These are phyloP conservation scores for Crocallis elinguaria DNA, from an alignment of 2,888 invertebrate genomes.

Conservation along the genomic window DNA sequence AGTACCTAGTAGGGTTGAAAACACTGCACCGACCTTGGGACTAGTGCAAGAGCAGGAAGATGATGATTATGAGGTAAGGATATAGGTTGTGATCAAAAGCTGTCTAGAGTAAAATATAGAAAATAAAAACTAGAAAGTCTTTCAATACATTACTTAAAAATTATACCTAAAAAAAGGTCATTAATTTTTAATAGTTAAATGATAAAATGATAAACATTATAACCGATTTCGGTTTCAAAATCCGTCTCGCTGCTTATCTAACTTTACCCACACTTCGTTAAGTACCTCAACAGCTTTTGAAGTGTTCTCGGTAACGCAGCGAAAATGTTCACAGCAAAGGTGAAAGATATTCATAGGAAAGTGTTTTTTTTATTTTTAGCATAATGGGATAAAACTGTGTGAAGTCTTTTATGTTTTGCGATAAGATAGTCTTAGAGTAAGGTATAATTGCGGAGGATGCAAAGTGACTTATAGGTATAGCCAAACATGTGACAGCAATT, in stretches of 20 bases:
- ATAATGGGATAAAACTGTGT: conserved; percentile 28
- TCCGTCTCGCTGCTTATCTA: conserved; percentile 10
- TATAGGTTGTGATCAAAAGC: no score
- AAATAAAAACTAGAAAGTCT: no score
- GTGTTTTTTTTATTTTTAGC: conserved; percentile 55
- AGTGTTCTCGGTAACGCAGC: conserved; percentile 54
- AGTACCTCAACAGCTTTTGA: conserved; percentile 15
- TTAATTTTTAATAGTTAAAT: background rate
- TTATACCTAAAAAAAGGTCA: no score
- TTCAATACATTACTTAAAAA: no score
- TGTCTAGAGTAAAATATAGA: no score
- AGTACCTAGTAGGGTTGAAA: no score
- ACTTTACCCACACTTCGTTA: conserved; percentile 6
- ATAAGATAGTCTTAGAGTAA: conserved; percentile 36
- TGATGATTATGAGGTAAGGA: no score
- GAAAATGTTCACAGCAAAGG: conserved; percentile 70
- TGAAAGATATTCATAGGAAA: conserved; percentile 49
- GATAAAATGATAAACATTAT: background rate
- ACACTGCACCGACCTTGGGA: no score
- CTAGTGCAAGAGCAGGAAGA: no score
- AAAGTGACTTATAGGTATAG: conserved; percentile 15
- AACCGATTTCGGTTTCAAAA: background rate
- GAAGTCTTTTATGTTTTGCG: conserved; percentile 30
- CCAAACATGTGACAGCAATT: conserved; percentile 23
- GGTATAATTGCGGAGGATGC: conserved; percentile 12